Evolutionary conservation across 2,888 invertebrate species (phyloP).

Genomic region (Pollenia griseotomentosa): DNA sequence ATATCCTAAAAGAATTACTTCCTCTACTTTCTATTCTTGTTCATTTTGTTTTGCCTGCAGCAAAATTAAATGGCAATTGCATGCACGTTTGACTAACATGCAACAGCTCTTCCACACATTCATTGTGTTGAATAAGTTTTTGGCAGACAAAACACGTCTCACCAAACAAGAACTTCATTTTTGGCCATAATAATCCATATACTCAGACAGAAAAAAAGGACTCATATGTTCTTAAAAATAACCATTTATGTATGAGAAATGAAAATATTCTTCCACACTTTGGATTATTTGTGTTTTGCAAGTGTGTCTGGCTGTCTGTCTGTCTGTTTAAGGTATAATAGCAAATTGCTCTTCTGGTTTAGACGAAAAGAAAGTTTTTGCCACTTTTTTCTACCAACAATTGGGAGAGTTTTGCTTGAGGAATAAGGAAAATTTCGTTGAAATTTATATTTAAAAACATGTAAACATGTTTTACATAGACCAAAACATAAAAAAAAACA

Average conservation of each 20-base stretch:
- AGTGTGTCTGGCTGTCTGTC: no score
- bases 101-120: conserved; percentile 34
- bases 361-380: no score
- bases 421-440: background rate
- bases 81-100: conserved; percentile 39
- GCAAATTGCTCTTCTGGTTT: no score
- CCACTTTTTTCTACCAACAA: no score
- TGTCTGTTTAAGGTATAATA: no score
- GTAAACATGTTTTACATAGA: background rate
- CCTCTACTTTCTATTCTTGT: no score
- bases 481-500: no score
- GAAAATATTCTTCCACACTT: conserved; percentile 1
- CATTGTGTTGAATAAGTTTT: background rate
- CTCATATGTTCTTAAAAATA: conserved; percentile 2
- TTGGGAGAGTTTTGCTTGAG: no score
- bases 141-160: conserved; percentile 45
- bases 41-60: background rate
- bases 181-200: background rate
- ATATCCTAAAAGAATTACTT: no score
- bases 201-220: no score
- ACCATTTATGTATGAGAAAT: conserved; percentile 3
- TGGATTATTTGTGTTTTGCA: conserved; percentile 6
- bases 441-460: conserved; percentile 8
- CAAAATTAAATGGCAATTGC: conserved; percentile 28
- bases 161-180: conserved; percentile 18